These are phyloP conservation scores for Drosophila auraria DNA, from an alignment of 1,140 invertebrate species.

Conservation along the genomic window DNA sequence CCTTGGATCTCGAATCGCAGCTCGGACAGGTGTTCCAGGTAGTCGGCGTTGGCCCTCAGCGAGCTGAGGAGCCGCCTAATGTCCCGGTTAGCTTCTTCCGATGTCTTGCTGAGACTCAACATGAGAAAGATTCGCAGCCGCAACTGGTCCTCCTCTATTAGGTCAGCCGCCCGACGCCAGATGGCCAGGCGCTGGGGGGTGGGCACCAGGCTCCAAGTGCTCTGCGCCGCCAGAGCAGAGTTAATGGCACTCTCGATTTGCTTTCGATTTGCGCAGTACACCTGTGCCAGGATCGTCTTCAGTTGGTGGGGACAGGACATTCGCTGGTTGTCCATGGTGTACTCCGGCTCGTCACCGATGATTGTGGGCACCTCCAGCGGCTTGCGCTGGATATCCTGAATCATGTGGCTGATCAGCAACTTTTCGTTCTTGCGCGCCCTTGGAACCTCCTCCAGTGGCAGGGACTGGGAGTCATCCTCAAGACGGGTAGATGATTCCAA, in stretches of 20 bases:
- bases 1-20: conserved; percentile 86
- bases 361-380: conserved; percentile 47
- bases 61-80: conserved; percentile 97
- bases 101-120: conserved; percentile 97
- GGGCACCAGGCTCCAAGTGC: conserved; percentile 93
- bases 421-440: conserved; percentile 4
- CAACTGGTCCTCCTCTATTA: conserved; percentile 95
- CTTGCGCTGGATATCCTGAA: conserved; percentile 18
- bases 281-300: conserved; percentile 93
- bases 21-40: conserved; percentile 89
- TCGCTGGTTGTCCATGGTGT: conserved; percentile 40
- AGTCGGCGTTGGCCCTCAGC: conserved; percentile 95
- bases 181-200: conserved; percentile 91
- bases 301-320: conserved; percentile 91
- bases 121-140: conserved; percentile 97
- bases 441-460: background rate
- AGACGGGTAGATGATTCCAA: background rate
- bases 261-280: conserved; percentile 93
- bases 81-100: conserved; percentile 98
- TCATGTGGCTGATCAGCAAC: conserved; percentile 27
- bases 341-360: conserved; percentile 19
- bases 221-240: conserved; percentile 90
- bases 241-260: conserved; percentile 94
- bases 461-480: background rate
- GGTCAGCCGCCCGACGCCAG: conserved; percentile 93